phyloP scores from a whole-genome alignment of 2,888 invertebrate genomes.

The Theretra japonica region DNA sequence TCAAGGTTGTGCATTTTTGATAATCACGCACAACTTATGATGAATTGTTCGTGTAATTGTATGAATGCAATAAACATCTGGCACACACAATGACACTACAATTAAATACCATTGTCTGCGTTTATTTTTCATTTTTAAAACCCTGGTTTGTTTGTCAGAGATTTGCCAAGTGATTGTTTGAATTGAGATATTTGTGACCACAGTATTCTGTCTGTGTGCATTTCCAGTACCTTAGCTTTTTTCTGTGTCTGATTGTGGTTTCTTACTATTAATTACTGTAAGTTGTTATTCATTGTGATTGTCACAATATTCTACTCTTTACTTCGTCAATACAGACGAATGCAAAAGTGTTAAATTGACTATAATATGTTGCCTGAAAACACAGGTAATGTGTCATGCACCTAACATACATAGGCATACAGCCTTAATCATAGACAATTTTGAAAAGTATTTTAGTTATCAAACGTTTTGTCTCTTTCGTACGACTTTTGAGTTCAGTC shows the following conservation, averaged over 20 bases:
- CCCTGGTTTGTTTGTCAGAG: neutral
- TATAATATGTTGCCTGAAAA: neutral
- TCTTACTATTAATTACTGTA: neutral
- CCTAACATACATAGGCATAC: no score
- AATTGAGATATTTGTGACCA: constrained; percentile 8
- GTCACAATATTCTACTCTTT: neutral
- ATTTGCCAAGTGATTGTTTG: neutral
- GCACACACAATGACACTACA: constrained; percentile 12
- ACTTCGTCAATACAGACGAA: constrained; percentile 15
- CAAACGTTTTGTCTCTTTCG: no score
- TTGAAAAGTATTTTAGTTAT: no score
- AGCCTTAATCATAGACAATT: no score
- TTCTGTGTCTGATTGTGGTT: constrained; percentile 8
- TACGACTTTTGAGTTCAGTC: no score
- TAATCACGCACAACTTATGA: constrained; percentile 2
- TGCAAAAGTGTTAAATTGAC: constrained; percentile 26
- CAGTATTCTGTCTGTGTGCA: constrained; percentile 20
- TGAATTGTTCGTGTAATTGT: neutral
- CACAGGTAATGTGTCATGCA: neutral
- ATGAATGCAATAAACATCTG: neutral
- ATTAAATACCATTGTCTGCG: neutral
- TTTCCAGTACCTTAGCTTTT: constrained; percentile 6
- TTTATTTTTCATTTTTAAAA: neutral
- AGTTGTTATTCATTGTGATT: neutral
- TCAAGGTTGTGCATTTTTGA: neutral